Percentiles rank a stretch among this genome's conserved stretches.
These are phyloP conservation scores for Diuraphis noxia DNA, from an alignment of 1,140 invertebrate species.

Conservation along the genomic window DNA sequence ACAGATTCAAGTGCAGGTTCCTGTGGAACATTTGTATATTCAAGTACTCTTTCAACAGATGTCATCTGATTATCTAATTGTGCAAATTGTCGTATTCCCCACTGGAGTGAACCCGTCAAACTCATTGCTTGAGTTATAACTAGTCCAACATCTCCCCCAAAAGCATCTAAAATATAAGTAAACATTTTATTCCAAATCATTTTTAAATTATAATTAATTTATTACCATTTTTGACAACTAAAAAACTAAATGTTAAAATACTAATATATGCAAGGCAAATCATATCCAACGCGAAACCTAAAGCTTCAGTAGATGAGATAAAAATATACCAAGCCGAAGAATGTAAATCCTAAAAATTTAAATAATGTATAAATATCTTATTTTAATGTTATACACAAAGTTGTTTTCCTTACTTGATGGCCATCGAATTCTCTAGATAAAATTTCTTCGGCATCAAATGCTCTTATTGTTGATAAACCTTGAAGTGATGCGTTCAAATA, in stretches of 20 bases:
- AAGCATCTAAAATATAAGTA: slow-evolving; percentile 57
- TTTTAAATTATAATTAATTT: not conserved
- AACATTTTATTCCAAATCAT: not conserved
- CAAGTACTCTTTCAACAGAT: slow-evolving; percentile 80
- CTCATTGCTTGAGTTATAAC: slow-evolving; percentile 81
- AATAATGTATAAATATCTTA: not conserved
- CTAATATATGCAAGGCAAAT: slow-evolving; percentile 75
- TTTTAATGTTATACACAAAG: not conserved
- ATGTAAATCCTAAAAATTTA: slow-evolving; percentile 63
- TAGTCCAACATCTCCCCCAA: slow-evolving; percentile 73
- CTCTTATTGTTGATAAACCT: slow-evolving; percentile 86
- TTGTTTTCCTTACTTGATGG: slow-evolving; percentile 65
- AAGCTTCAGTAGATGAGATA: slow-evolving; percentile 77
- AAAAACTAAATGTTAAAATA: slow-evolving; percentile 73
- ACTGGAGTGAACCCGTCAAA: slow-evolving; percentile 80
- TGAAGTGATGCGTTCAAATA: slow-evolving; percentile 86
- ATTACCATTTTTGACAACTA: slow-evolving; percentile 63
- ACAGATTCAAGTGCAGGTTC: slow-evolving; percentile 58
- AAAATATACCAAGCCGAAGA: slow-evolving; percentile 75
- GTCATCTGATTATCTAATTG: slow-evolving; percentile 86
- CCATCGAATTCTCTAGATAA: slow-evolving; percentile 81
- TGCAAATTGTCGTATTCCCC: slow-evolving; percentile 82
- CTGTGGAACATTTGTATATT: slow-evolving; percentile 72
- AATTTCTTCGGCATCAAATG: slow-evolving; percentile 77
- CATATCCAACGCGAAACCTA: slow-evolving; percentile 80